Percentiles rank a stretch among this genome's conserved stretches.
Evolutionary conservation across 2,888 invertebrate genomes (phyloP).

Genomic region (Athalia circularis): DNA sequence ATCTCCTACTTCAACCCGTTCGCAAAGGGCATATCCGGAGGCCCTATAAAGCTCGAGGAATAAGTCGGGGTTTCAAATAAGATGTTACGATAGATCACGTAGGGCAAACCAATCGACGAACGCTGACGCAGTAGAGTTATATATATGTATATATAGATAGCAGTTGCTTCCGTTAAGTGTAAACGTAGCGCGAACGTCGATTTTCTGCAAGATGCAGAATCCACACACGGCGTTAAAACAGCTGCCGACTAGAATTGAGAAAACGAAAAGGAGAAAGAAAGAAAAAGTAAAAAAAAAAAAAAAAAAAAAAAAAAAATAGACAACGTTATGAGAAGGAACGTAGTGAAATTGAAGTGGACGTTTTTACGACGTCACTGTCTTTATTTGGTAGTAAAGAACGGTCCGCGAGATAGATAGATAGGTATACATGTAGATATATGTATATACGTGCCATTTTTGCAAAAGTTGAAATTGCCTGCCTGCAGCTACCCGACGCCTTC

Average conservation of each 20-base stretch:
- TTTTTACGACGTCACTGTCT: conserved; percentile 38
- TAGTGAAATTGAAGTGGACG: conserved; percentile 37
- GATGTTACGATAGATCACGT: conserved; percentile 44
- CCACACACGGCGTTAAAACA: neutral
- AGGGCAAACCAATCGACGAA: conserved; percentile 32
- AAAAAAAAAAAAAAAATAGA: neutral
- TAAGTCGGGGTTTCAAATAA: neutral
- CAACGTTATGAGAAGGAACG: neutral
- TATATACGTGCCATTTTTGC: conserved; percentile 54
- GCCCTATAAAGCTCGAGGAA: neutral
- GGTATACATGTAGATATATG: conserved; percentile 6
- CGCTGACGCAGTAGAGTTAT: conserved; percentile 4
- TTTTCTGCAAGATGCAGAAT: too few relatives aligned
- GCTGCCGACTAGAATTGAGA: neutral
- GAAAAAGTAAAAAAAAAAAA: neutral
- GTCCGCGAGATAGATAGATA: neutral
- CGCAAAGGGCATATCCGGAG: neutral
- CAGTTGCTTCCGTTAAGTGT: too few relatives aligned
- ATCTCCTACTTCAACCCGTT: conserved; percentile 21
- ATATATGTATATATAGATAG: neutral
- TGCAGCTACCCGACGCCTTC: too few relatives aligned
- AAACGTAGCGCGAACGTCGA: too few relatives aligned
- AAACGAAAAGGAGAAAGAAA: neutral
- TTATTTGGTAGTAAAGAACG: conserved; percentile 34
- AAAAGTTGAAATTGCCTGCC: conserved; percentile 68